phyloP scores from a whole-genome alignment of 2,888 invertebrate species.

The Pyrrhosoma nymphula region DNA sequence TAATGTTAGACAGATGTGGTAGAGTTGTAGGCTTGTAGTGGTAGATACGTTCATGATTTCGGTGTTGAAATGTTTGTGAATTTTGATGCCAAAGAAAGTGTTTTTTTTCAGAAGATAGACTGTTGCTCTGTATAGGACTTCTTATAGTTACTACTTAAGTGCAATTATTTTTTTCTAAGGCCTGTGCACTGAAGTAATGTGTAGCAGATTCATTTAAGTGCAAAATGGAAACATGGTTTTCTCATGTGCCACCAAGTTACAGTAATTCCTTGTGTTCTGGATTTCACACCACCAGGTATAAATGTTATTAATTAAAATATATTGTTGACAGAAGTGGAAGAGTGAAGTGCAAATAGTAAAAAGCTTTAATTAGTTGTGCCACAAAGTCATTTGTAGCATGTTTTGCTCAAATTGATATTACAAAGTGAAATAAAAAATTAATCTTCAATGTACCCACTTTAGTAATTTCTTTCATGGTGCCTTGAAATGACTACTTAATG shows the following conservation, averaged over 20 bases:
- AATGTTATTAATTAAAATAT: conserved; percentile 16
- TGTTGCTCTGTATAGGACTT: conserved; percentile 3
- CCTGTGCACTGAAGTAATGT: conserved; percentile 21
- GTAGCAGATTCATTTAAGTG: not conserved
- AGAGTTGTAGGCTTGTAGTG: conserved; percentile 32
- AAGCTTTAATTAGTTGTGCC: conserved; percentile 39
- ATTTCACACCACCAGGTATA: conserved; percentile 31
- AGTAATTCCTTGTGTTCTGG: conserved; percentile 36
- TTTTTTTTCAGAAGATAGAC: conserved; percentile 22
- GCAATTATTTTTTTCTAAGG: conserved; percentile 25
- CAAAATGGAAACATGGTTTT: conserved; percentile 6
- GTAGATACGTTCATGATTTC: conserved; percentile 35
- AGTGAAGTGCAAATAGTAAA: conserved; percentile 36
- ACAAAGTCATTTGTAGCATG: conserved; percentile 39
- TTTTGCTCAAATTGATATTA: conserved; percentile 39
- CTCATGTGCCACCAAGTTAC: conserved; percentile 14
- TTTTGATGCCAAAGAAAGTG: conserved; percentile 33
- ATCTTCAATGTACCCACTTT: not conserved
- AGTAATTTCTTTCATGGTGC: not conserved
- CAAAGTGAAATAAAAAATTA: conserved; percentile 31
- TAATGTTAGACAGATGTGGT: conserved; percentile 29
- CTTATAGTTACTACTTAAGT: conserved; percentile 33
- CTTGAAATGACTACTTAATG: not conserved
- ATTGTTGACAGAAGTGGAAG: conserved; percentile 25
- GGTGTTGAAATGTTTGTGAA: conserved; percentile 36